Conservation (phyloP, 2,888 invertebrate genomes). For the Drosophila koepferae region DNA sequence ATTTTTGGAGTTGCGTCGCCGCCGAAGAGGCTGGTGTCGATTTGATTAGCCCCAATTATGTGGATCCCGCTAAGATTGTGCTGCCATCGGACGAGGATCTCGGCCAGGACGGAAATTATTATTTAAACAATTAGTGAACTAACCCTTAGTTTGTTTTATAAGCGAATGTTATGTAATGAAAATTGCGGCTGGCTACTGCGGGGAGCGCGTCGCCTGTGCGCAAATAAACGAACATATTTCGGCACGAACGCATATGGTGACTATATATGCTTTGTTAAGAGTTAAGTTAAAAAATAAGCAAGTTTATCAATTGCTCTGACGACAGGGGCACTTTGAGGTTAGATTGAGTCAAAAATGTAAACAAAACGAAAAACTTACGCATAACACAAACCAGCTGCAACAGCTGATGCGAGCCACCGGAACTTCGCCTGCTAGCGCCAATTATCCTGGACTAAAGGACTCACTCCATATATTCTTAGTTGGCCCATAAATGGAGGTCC, state of each 20-base stretch:
- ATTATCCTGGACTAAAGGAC: constrained; percentile 74
- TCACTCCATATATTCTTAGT: constrained; percentile 95
- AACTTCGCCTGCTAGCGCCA: constrained; percentile 98
- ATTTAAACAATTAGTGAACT: constrained; percentile 87
- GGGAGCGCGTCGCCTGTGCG: constrained; percentile 12
- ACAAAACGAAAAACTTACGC: constrained; percentile 88
- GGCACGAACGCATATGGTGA: constrained; percentile 14
- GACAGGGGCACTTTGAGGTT: constrained; percentile 55
- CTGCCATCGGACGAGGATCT: constrained; percentile 96
- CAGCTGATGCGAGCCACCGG: constrained; percentile 99
- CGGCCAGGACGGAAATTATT: constrained; percentile 92
- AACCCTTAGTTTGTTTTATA: constrained; percentile 68
- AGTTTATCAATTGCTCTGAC: background rate
- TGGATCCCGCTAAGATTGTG: constrained; percentile 89
- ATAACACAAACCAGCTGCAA: constrained; percentile 93
- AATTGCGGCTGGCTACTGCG: constrained; percentile 22
- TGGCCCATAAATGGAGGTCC: constrained; percentile 95
- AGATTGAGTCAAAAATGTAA: constrained; percentile 60
- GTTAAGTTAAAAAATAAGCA: constrained; percentile 1
- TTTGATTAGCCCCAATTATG: constrained; percentile 92
- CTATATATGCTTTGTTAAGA: background rate
- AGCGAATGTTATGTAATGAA: constrained; percentile 82
- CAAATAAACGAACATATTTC: constrained; percentile 64
- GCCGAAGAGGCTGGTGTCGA: constrained; percentile 94
- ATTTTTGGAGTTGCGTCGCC: constrained; percentile 92